Evolutionary conservation across 2,113 vertebrate genomes (phyloP), one percentile per base, ranked within the genome.

Genomic region (Cichladusa arquata): DNA sequence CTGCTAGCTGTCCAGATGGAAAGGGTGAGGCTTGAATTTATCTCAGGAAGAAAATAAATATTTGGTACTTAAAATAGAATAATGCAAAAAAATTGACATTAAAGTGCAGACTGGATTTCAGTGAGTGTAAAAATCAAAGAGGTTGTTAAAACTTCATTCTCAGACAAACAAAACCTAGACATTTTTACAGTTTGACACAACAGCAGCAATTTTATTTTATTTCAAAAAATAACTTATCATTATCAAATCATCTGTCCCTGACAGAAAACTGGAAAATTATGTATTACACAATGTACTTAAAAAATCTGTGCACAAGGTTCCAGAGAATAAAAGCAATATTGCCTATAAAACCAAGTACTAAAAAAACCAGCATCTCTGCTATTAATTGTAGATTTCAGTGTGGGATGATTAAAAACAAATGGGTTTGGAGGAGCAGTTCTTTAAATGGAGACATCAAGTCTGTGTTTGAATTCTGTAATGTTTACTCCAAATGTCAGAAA

Each of bases 381-480:
- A 34, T 85, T 86, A 84, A 74, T 84, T 22, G 5, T 54, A 54
- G 64, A 76, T 79, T 86, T 56, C 26, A 61, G 14, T 26, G 53
- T 56, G 16, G 36, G 14, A 67, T 90, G 36, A 92, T 77, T 85
- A 45, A 91, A 95, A 95, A 40, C 70, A 94, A 94, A 93, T 50
- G 82, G 20, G 3, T 69, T 76, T 87, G 33, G 19, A 76, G 74
- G 9, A 94, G 38, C 20, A 89, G 33, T 76, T 85, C 47, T 81
- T 84, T 91, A 76, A 91, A 87, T 42, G 51, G 81, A 94, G 86
- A 87, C 78, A 76, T 73, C 48, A 53, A 73, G 65, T 95, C 89
- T 95, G 54, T 83, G 25, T 54, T 91, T 73, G 45, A 85, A 85
- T n/a, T 47, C 33, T 85, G 25, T 48, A 79, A 61, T 45, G 19